Evolutionary conservation across 2,888 invertebrate genomes (phyloP), one percentile per base, ranked within the genome.

Genomic region (Tiliacea aurago): DNA sequence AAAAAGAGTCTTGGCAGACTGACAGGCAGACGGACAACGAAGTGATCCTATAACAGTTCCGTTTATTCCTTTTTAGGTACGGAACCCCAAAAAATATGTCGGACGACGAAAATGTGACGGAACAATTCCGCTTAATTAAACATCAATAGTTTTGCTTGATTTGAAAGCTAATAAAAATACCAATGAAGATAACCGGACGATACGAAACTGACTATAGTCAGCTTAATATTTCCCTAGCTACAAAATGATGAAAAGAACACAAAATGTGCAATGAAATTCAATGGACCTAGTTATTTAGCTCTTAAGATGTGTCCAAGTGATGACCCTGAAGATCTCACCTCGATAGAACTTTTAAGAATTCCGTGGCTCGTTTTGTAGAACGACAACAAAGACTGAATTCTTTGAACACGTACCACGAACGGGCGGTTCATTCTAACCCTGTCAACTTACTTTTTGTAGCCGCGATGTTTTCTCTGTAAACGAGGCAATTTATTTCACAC

Each of bases 331-430:
- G 87, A 86, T 88, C 84, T 86, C 91, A 91, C 90, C 88, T 90
- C 86, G 83, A 80, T 88, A 88, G 88, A 87, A 86, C 86, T 90
- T 89, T 88, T 86, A 85, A 89, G 89, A 91, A 93, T 92, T 89
- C 90, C 85, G 77, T 86, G 89, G 90, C 87, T 86, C 84, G 87
- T 89, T 91, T 88, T 86, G 86, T 83, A 81, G 84, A 83, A 82
- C 84, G 85, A 88, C 89, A 87, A 93, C 93, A 92, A 92, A 92
- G 92, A 86, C 88, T 76, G 87, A 86, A 92, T 95, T 94, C 94
- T 89, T 84, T 91, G 93, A 94, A 94, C 90, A 87, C 91, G 89
- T 87, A 88, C 86, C 91, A 79, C 70, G 41, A 69, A 77, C 80
- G 80, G 85, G 88, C 91, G 88, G 92, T 92, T 92, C 93, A 93